Conservation (phyloP, 2,113 vertebrate species). For the Mellivora capensis region DNA sequence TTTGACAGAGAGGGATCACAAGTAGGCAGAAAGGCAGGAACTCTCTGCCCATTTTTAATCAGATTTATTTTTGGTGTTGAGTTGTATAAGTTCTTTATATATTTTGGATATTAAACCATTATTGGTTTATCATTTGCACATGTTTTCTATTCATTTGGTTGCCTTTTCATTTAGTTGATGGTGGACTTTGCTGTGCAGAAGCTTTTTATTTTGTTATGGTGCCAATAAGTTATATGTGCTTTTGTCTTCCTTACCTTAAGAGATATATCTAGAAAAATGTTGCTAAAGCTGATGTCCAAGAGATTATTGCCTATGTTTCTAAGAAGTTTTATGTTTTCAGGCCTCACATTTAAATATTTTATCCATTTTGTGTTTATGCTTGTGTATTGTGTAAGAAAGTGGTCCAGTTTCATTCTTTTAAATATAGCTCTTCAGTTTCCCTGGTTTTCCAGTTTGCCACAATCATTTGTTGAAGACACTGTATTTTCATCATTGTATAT, state of each 20-base stretch:
- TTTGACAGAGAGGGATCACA: no score
- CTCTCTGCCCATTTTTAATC: background rate
- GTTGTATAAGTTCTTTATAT: background rate
- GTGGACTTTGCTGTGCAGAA: background rate
- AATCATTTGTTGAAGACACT: background rate
- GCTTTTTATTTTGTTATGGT: background rate
- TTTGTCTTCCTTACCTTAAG: background rate
- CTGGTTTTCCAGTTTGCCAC: background rate
- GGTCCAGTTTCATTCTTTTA: background rate
- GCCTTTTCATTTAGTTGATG: background rate
- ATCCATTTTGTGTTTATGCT: background rate
- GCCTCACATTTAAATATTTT: background rate
- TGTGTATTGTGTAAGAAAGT: background rate
- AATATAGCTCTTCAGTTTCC: background rate
- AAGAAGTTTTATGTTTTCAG: background rate
- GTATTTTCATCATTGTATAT: background rate
- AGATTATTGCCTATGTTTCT: background rate
- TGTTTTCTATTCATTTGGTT: background rate
- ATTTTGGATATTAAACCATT: background rate
- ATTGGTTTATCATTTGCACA: background rate
- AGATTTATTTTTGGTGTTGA: background rate
- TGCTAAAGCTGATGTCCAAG: background rate
- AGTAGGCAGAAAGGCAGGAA: no score
- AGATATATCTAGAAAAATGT: background rate
- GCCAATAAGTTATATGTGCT: background rate